phyloP scores from a whole-genome alignment of 64 coral and sea anemone species.

The Actinia tenebrosa region DNA sequence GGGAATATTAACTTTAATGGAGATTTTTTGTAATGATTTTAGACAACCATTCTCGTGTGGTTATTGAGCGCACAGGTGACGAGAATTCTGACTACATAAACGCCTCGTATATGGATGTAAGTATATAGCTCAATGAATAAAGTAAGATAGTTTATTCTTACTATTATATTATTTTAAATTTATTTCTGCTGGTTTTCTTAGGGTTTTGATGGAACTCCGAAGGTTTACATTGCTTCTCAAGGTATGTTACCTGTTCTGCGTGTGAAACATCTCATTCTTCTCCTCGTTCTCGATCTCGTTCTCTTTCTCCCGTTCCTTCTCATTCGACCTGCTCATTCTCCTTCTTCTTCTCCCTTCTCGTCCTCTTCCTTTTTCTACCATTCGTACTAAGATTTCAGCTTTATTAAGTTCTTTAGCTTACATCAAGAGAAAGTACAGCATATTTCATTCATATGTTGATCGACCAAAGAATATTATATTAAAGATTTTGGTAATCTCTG shows the following conservation, averaged over 20 bases:
- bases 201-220: constrained; percentile 41
- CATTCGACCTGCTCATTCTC: no score
- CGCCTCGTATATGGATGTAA: constrained; percentile 54
- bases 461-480: no score
- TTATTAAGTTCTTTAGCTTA: no score
- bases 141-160: background rate
- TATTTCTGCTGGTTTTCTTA: background rate
- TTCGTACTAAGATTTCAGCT: no score
- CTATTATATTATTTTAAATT: background rate
- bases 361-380: no score
- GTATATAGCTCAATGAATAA: background rate
- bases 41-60: constrained; percentile 22
- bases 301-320: no score
- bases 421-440: no score
- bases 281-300: no score
- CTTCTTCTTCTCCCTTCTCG: no score
- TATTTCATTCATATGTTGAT: no score
- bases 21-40: background rate
- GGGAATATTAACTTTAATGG: background rate
- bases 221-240: constrained; percentile 37
- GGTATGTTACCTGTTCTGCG: background rate
- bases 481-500: background rate
- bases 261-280: no score
- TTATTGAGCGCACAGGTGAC: background rate
- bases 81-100: constrained; percentile 59